Evolutionary conservation across 2,797 vertebrate species (phyloP).

Genomic region (Hoplostethus atlanticus): DNA sequence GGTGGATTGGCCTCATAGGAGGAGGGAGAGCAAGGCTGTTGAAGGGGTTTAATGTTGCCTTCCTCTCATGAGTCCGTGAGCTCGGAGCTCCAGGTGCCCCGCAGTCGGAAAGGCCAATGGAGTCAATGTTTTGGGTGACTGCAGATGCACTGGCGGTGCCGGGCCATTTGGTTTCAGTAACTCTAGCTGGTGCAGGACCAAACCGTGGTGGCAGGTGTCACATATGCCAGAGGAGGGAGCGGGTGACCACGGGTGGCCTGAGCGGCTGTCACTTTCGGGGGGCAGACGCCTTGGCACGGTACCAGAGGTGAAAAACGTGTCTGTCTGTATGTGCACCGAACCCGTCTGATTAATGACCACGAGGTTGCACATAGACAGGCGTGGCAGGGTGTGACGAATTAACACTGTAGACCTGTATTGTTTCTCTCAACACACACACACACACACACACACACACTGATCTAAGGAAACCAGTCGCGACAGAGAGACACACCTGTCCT

Average conservation of each 20-base stretch:
- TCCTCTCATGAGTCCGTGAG: background rate
- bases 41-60: background rate
- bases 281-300: conserved; percentile 40
- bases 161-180: conserved; percentile 30
- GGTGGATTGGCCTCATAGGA: background rate
- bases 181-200: conserved; percentile 3
- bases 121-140: conserved; percentile 34
- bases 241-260: conserved; percentile 37
- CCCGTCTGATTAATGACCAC: conserved; percentile 58
- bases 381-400: conserved; percentile 60
- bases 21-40: background rate
- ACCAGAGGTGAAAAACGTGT: conserved; percentile 33
- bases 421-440: conserved; percentile 14
- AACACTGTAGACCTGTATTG: conserved; percentile 36
- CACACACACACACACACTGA: background rate
- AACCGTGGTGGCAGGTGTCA: conserved; percentile 30
- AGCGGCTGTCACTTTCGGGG: conserved; percentile 10
- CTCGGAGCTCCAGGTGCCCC: conserved; percentile 51
- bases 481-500: conserved; percentile 54
- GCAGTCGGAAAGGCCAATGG: conserved; percentile 10
- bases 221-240: conserved; percentile 32
- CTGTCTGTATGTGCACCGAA: conserved; percentile 28
- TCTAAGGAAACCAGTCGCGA: conserved; percentile 20
- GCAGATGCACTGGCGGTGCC: conserved; percentile 3
- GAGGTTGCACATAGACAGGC: conserved; percentile 41